phyloP scores from a whole-genome alignment of 2,113 vertebrate species.

The Dasyornis broadbenti region DNA sequence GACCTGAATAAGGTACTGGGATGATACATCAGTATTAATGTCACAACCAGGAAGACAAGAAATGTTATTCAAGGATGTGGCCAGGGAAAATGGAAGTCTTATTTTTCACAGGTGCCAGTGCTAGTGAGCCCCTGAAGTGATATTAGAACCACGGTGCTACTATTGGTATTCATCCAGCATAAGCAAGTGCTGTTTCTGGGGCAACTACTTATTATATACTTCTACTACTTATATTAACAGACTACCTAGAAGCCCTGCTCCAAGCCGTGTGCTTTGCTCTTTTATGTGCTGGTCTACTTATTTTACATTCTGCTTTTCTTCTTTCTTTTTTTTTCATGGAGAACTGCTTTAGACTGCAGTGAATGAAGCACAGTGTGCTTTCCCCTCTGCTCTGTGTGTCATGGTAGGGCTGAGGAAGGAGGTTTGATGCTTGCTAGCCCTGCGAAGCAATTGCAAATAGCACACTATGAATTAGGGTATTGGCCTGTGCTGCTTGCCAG shows the following conservation, averaged over 20 bases:
- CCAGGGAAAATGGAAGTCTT: neutral
- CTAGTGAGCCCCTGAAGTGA: neutral
- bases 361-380: neutral
- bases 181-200: neutral
- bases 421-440: neutral
- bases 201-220: neutral
- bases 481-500: neutral
- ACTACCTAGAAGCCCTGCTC: neutral
- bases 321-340: neutral
- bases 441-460: neutral
- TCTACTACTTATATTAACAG: neutral
- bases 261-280: neutral
- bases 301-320: neutral
- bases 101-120: neutral
- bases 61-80: neutral
- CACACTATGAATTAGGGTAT: neutral
- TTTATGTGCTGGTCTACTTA: neutral
- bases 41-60: neutral
- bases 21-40: neutral
- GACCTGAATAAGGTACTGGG: neutral
- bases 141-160: neutral
- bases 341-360: neutral
- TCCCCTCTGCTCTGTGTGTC: neutral
- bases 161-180: neutral
- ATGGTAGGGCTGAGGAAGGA: neutral